Evolutionary conservation across 2,797 vertebrate species (phyloP), one percentile per base, ranked within the genome.

Genomic region (Gila robusta): DNA sequence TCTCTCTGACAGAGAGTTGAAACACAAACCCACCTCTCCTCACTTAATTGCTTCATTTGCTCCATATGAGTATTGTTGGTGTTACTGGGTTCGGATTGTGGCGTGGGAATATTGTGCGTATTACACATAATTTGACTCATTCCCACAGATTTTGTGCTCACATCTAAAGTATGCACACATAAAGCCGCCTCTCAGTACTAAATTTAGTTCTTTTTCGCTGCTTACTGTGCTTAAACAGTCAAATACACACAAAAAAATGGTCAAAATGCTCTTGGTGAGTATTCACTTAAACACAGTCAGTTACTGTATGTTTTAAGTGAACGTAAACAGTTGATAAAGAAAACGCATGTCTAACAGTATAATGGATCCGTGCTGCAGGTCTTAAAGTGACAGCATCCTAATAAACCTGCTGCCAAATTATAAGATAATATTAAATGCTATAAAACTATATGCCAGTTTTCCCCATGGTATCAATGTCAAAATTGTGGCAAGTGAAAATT

Each of bases 121-220:
- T n/a, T 56, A 23, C 8, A 10, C 54, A 56, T 56, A 23, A 56
- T 23, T 56, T 23, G 7, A 54, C 21, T 56, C 21, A 59, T n/a
- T n/a, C 4, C 3, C 10, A 3, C 23, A 59, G 9, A 59, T 59
- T n/a, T 59, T 4, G 10, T 26, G 56, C 56, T 59, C 23, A 12
- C 23, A 5, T n/a, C 56, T 11, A n/a, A 59, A 59, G 23, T n/a
- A 9, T n/a, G 23, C 21, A 7, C 6, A 54, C 19, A 54, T 54
- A 52, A 52, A 56, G 19, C 52, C 1, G 6, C 21, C 19, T 56
- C 52, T 56, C 52, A 23, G 19, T 2, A 56, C 52, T 8, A 23
- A 56, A 56, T 56, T 4, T 0, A 56, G 54, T n/a, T 59, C 0
- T 11, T n/a, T 11, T 12, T n/a, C 1, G 0, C 9, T n/a, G 49